These are phyloP conservation scores for Ceratoteleas bidentatus DNA, from an alignment of 1,140 invertebrate genomes.

Conservation along the genomic window DNA sequence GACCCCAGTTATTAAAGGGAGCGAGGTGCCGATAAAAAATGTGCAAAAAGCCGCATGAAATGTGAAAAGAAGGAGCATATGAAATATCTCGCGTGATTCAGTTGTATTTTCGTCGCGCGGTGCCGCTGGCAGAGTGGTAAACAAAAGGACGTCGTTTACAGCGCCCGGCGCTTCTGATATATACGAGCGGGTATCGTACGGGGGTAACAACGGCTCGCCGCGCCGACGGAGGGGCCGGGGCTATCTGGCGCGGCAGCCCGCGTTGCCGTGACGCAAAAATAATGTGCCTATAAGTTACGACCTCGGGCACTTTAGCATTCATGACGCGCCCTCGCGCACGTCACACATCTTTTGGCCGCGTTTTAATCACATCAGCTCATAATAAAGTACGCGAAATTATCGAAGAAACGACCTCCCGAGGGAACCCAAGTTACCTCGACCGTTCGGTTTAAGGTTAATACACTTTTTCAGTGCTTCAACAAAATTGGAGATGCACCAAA, in stretches of 20 bases:
- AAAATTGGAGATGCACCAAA: too few species aligned
- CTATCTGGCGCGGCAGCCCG: slow-evolving; percentile 28
- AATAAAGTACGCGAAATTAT: slow-evolving; percentile 43
- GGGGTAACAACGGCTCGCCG: slow-evolving; percentile 23
- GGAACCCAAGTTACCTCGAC: too few species aligned
- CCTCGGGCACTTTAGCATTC: slow-evolving; percentile 48
- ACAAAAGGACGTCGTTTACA: slow-evolving; percentile 65
- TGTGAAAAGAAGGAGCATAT: slow-evolving; percentile 60
- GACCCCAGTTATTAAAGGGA: slow-evolving; percentile 33
- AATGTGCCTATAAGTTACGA: slow-evolving; percentile 58
- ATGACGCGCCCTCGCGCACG: slow-evolving; percentile 45
- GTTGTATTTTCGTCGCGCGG: slow-evolving; percentile 57
- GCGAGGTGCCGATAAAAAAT: slow-evolving; percentile 48
- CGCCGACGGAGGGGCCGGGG: slow-evolving; percentile 33
- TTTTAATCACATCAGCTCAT: slow-evolving; percentile 48
- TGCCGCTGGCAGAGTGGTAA: slow-evolving; percentile 47
- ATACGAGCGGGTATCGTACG: slow-evolving; percentile 45
- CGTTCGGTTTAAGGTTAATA: too few species aligned
- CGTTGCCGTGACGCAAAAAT: slow-evolving; percentile 53
- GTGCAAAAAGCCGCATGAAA: slow-evolving; percentile 44
- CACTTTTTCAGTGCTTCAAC: too few species aligned
- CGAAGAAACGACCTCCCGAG: not conserved
- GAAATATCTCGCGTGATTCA: slow-evolving; percentile 59
- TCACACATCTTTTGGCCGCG: slow-evolving; percentile 37
- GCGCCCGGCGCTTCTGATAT: slow-evolving; percentile 47